Evolutionary conservation across 2,797 vertebrate genomes (phyloP), one percentile per base, ranked within the genome.

Genomic region (Labroides dimidiatus): DNA sequence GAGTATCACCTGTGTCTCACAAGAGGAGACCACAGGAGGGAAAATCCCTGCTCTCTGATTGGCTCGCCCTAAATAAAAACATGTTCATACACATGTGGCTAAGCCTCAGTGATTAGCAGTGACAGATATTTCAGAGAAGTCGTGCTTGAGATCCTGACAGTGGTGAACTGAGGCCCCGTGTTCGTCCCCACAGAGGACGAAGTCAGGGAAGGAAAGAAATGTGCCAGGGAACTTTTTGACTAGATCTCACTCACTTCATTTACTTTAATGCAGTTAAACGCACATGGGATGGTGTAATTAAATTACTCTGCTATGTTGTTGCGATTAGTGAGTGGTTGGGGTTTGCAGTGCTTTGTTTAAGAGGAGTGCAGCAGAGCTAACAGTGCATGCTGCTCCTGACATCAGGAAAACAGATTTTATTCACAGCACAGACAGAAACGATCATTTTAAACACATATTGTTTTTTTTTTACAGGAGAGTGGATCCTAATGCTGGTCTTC

Each of bases 1-100:
- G 59, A 53, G 15, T 51, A 64, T 78, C 61, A 66, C 39, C 59
- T 78, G 67, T 43, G 64, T 76, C 33, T 68, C 21, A 51, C 65
- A 64, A 43, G 20, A 9, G 51, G 13, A 2, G 3, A 63, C 17
- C 20, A 44, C 39, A 49, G 69, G 42, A 68, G 48, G 20, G 33
- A 30, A 60, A 52, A 58, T 66, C 53, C n/a, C 42, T 23, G 65
- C 47, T 27, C 16, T 65, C 51, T 61, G 65, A 77, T 74, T 75
- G 75, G 70, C 61, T 67, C 59, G 13, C 23, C 64, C 44, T 63
- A 76, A 72, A 69, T 69, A 67, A 64, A 81, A 83, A 69, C 80
- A 77, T 57, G 43, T 15, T 62, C 39, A 10, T 12, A 2, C 54
- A 57, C 49, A 39, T 82, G 33, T 71, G n/a, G 42, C 48, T 57